These are phyloP conservation scores for Eulemur mongoz DNA, from an alignment of 2,797 vertebrate species.

Conservation along the genomic window DNA sequence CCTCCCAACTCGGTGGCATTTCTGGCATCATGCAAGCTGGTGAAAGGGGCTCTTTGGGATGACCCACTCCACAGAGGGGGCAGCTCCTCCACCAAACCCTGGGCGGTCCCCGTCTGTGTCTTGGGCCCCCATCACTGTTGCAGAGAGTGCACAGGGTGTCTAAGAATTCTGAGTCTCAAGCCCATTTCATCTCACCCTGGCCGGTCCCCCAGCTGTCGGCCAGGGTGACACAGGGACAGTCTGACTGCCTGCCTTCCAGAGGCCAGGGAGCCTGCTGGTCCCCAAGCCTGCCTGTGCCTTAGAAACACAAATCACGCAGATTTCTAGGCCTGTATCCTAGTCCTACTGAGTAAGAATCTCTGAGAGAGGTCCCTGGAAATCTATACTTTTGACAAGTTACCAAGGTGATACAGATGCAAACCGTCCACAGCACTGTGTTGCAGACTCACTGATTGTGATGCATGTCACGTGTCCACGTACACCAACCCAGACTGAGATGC, in stretches of 20 bases:
- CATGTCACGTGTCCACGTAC: accelerated
- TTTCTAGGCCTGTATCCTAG: too few species aligned
- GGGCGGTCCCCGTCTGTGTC: not conserved
- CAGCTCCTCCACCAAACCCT: not conserved
- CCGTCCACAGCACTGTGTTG: not conserved
- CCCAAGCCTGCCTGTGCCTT: not conserved
- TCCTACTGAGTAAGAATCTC: not conserved
- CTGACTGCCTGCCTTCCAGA: not conserved
- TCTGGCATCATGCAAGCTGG: not conserved
- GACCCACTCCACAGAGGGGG: not conserved
- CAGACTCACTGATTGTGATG: not conserved
- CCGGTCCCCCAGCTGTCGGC: not conserved
- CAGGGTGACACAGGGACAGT: accelerated
- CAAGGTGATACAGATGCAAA: not conserved
- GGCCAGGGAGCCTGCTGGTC: not conserved
- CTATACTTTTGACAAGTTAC: not conserved
- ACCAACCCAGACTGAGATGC: too few species aligned
- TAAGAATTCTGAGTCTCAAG: not conserved
- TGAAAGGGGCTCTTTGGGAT: not conserved
- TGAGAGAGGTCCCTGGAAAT: not conserved
- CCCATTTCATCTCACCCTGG: not conserved
- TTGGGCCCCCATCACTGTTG: not conserved
- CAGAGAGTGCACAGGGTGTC: not conserved
- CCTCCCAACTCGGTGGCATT: not conserved
- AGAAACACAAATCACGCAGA: not conserved